phyloP scores from a whole-genome alignment of 1,140 invertebrate species.

The Colletes gigas region DNA sequence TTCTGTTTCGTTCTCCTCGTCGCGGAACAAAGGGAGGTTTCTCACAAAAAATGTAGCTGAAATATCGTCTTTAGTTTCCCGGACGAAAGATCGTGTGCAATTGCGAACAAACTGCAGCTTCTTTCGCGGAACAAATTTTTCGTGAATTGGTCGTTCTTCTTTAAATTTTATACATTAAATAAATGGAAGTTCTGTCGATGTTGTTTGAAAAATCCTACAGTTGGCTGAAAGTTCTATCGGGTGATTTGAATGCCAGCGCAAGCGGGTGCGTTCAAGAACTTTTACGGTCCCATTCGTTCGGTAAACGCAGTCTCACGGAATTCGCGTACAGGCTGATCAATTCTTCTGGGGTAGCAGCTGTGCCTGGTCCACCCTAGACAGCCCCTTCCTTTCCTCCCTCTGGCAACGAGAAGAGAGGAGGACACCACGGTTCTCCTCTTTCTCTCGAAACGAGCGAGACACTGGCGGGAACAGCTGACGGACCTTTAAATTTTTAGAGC shows the following conservation, averaged over 20 bases:
- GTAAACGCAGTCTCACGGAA: constrained; percentile 19
- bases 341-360: constrained; percentile 45
- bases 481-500: constrained; percentile 35
- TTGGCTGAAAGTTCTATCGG: not conserved
- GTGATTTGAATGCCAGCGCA: constrained; percentile 23
- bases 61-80: too few relatives aligned
- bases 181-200: too few relatives aligned
- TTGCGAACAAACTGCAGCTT: too few relatives aligned
- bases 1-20: constrained; percentile 7
- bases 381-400: not conserved
- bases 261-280: not conserved
- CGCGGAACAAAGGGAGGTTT: not conserved
- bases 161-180: too few relatives aligned
- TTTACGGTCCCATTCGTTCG: not conserved
- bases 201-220: too few relatives aligned
- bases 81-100: too few relatives aligned
- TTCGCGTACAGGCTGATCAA: constrained; percentile 30
- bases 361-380: constrained; percentile 19
- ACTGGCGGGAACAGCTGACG: constrained; percentile 41
- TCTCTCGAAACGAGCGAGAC: not conserved
- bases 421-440: constrained; percentile 6
- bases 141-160: too few relatives aligned
- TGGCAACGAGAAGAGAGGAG: not conserved
- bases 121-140: too few relatives aligned
- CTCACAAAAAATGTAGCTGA: not conserved